Base-by-base conservation (phyloP, 2,888 invertebrate species). In the Apotomis capreana region DNA sequence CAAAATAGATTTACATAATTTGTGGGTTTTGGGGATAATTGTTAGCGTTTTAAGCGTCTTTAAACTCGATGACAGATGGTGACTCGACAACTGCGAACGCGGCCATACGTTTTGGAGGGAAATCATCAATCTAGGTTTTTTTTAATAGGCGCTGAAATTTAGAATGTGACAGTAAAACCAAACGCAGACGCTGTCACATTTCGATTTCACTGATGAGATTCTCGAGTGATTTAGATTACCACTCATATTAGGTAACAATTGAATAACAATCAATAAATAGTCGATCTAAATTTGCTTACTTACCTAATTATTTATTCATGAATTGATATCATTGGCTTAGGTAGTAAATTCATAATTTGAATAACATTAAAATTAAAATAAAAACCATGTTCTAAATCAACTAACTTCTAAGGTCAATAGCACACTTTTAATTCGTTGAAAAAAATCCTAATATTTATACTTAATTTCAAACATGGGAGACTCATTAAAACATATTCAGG, bases 11-110 rank as follows among this genome's bases (percentile, higher is more conserved):
- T 74, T 79, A 81, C 83, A 76, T 77, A 80, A 82, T 81, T 80
- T 75, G 78, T 77, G 65, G 76, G 77, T 77, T 80, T 82, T 82
- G 80, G 77, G 78, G 78, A 76, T 81, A 79, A 80, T 79, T 55
- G 63, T 51, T 6, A 67, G 59, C 64, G 62, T 71, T 74, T 71
- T 71, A 74, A 74, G 68, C 59, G 49, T 70, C 46, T 74, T 70
- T 74, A 70, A 68, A 70, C 70, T 64, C 68, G 74, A 68, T 74
- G 74, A 74, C 46, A 64, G 74, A 74, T 63, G 59, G 36, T n/a
- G 26, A 52, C 60, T 63, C 59, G 63, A 44, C 40, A 72, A 15
- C 54, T 58, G 52, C 68, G 58, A 72, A 72, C 72, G 71, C 67
- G 8, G 51, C 71, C 67, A 71, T 71, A 71, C 55, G 64, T 71